phyloP scores from a whole-genome alignment of 1,140 invertebrate species.

The Ceratosolen solmsi region DNA sequence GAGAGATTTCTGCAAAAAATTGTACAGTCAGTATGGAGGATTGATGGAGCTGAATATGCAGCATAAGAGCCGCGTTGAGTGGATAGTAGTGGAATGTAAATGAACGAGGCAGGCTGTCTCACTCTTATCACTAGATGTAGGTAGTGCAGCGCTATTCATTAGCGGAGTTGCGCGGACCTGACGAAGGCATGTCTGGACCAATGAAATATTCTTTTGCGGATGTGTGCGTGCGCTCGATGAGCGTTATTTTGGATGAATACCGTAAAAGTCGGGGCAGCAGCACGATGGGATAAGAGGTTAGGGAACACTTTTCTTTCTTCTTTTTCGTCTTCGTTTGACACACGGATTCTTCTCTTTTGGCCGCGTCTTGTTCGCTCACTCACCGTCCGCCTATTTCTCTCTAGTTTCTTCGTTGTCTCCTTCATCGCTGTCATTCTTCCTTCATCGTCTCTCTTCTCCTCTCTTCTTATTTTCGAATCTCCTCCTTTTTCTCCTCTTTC shows the following conservation, averaged over 20 bases:
- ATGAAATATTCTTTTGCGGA: background rate
- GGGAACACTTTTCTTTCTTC: background rate
- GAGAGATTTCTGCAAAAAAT: background rate
- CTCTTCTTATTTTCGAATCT: background rate
- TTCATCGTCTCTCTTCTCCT: background rate
- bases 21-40: background rate
- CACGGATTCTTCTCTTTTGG: too few species aligned
- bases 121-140: too few species aligned
- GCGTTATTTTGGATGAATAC: background rate
- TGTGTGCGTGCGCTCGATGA: background rate
- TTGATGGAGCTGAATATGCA: background rate
- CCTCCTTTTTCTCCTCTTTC: background rate
- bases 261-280: background rate
- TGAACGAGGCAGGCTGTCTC: background rate
- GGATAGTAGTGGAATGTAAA: background rate
- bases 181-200: background rate
- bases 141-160: background rate
- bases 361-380: conserved; percentile 20
- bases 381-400: conserved; percentile 29
- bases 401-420: background rate
- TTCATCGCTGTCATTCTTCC: background rate
- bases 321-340: background rate
- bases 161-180: background rate
- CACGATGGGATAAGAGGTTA: too few species aligned
- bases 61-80: background rate